Percentiles rank a stretch among this genome's conserved stretches.
Conservation (phyloP, 2,888 invertebrate genomes). For the Agriopis marginaria region DNA sequence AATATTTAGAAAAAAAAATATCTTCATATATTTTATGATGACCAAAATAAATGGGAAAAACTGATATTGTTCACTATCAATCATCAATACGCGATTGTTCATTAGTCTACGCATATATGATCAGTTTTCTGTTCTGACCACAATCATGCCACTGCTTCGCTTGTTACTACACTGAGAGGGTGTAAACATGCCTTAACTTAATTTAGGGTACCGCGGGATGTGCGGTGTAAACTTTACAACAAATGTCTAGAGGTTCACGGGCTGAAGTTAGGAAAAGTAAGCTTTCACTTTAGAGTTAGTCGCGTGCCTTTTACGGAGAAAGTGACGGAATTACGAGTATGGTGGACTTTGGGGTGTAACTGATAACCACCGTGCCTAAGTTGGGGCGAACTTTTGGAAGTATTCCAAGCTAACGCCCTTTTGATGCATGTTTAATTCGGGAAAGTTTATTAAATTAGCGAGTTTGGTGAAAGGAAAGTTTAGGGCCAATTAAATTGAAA, state of each 20-base stretch:
- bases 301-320: slow-evolving; percentile 26
- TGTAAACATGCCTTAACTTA: slow-evolving; percentile 47
- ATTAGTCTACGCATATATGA: no score
- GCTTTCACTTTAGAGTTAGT: slow-evolving; percentile 31
- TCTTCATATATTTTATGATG: no score
- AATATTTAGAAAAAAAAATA: no score
- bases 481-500: neutral
- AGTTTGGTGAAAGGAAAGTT: neutral
- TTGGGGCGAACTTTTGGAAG: slow-evolving; percentile 14
- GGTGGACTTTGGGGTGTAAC: slow-evolving; percentile 20
- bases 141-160: neutral
- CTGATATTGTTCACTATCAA: no score
- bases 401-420: slow-evolving; percentile 13
- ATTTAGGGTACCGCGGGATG: slow-evolving; percentile 52
- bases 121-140: no score
- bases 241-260: slow-evolving; percentile 42
- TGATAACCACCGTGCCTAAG: slow-evolving; percentile 24
- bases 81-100: no score
- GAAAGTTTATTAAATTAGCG: slow-evolving; percentile 5
- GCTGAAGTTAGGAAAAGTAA: slow-evolving; percentile 38
- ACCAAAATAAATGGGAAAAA: no score
- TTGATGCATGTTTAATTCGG: neutral
- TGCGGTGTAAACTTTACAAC: slow-evolving; percentile 54
- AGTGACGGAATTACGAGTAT: slow-evolving; percentile 32
- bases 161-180: neutral